A percentile compares a stretch with the other conserved stretches of the same genome.
These are phyloP conservation scores for Mobula birostris DNA, from an alignment of 2,113 vertebrate species.

Conservation along the genomic window DNA sequence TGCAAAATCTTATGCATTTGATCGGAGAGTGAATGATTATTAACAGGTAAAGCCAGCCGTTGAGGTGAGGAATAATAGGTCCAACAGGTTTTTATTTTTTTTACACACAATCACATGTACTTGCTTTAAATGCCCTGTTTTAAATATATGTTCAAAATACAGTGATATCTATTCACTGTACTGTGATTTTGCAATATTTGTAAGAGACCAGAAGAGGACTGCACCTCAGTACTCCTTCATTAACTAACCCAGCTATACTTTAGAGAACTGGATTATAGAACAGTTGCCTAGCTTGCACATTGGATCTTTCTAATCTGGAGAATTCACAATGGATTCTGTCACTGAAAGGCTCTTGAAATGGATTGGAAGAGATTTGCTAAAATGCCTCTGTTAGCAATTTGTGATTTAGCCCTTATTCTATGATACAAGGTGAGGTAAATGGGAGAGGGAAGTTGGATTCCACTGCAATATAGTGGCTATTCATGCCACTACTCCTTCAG, in stretches of 20 bases:
- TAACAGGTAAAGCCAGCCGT: background rate
- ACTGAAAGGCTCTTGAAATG: background rate
- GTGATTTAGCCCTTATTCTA: background rate
- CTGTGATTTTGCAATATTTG: background rate
- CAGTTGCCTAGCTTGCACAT: background rate
- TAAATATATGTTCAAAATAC: background rate
- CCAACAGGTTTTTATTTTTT: background rate
- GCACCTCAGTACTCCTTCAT: background rate
- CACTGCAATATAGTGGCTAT: background rate
- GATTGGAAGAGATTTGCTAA: slow-evolving; percentile 6
- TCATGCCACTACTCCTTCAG: background rate
- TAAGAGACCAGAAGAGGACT: background rate
- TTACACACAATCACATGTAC: too few species aligned
- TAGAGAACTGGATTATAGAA: background rate
- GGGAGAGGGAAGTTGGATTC: background rate
- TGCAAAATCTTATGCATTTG: background rate
- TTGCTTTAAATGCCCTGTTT: background rate
- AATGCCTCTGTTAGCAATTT: background rate
- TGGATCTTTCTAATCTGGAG: slow-evolving; percentile 14
- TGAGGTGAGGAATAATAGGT: background rate
- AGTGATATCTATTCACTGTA: background rate
- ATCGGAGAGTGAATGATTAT: background rate
- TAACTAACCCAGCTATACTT: slow-evolving; percentile 21
- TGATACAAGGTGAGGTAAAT: background rate
- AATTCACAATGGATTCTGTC: slow-evolving; percentile 13